Percentiles rank a stretch among this genome's conserved stretches.
phyloP scores from a whole-genome alignment of 2,797 vertebrate species.

The Gambelia wislizenii region DNA sequence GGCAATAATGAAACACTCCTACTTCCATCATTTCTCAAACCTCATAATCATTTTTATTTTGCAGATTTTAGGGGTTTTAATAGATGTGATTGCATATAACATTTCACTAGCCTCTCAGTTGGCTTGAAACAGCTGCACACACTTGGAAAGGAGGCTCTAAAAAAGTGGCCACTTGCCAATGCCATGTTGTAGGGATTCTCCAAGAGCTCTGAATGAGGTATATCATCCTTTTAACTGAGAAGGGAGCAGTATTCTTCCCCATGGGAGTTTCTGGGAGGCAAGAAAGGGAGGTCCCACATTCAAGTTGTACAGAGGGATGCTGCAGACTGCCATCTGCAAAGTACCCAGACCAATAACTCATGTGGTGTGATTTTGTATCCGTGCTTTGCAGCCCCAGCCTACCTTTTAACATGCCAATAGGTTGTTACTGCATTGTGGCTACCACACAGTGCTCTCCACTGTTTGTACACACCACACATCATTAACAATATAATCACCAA shows the following conservation, averaged over 20 bases:
- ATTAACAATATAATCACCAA: background rate
- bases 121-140: too few relatives aligned
- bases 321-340: background rate
- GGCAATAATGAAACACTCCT: too few relatives aligned
- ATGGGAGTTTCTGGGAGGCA: background rate
- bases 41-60: too few relatives aligned
- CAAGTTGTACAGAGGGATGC: background rate
- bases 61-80: too few relatives aligned
- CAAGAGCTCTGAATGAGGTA: background rate
- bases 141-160: too few relatives aligned
- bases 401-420: background rate
- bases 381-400: background rate
- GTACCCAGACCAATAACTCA: background rate
- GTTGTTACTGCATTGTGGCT: background rate
- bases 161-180: too few relatives aligned
- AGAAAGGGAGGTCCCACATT: background rate
- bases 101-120: too few relatives aligned
- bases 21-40: too few relatives aligned
- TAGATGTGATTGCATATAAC: too few relatives aligned
- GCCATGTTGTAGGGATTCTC: too few relatives aligned
- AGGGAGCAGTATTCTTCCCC: background rate
- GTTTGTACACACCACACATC: background rate
- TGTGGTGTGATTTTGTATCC: background rate
- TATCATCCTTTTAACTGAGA: background rate
- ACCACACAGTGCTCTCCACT: background rate